These are phyloP conservation scores for Cepaea hortensis DNA, from an alignment of 2,888 invertebrate species.

Conservation along the genomic window DNA sequence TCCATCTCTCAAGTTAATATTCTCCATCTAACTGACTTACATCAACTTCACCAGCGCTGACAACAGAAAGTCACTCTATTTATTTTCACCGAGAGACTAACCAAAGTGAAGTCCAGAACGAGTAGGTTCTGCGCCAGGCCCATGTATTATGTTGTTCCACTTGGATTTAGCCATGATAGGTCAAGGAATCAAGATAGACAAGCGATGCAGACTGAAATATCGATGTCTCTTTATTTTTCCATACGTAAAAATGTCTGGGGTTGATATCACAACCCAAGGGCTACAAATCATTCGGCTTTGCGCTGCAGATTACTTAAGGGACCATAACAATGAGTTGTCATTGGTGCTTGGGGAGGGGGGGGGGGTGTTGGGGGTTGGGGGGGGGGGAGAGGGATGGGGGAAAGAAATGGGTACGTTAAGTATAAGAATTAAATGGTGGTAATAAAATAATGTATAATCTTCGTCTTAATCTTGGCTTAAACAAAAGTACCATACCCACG, in stretches of 20 bases:
- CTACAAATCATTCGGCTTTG: conserved; percentile 16
- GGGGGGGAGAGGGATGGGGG: neutral
- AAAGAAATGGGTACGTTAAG: too few species aligned
- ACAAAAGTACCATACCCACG: too few species aligned
- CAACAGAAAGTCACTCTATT: neutral
- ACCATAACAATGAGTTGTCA: neutral
- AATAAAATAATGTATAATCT: too few species aligned
- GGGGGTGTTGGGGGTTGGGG: too few species aligned
- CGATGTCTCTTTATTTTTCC: conserved; percentile 13
- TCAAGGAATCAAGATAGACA: neutral
- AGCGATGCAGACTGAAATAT: conserved; percentile 32
- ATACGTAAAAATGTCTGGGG: neutral
- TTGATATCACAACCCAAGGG: neutral
- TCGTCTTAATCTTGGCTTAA: too few species aligned
- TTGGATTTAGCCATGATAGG: neutral
- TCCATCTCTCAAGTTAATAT: neutral
- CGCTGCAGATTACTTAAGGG: conserved; percentile 5
- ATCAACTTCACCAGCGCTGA: neutral
- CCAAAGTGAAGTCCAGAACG: neutral
- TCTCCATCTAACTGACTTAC: neutral
- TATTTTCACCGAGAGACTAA: neutral
- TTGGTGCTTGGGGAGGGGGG: neutral
- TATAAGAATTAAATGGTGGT: too few species aligned
- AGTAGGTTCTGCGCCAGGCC: neutral
- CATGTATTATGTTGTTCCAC: neutral